These are phyloP conservation scores for Chelonus formosanus DNA, from an alignment of 2,888 invertebrate genomes.

Conservation along the genomic window DNA sequence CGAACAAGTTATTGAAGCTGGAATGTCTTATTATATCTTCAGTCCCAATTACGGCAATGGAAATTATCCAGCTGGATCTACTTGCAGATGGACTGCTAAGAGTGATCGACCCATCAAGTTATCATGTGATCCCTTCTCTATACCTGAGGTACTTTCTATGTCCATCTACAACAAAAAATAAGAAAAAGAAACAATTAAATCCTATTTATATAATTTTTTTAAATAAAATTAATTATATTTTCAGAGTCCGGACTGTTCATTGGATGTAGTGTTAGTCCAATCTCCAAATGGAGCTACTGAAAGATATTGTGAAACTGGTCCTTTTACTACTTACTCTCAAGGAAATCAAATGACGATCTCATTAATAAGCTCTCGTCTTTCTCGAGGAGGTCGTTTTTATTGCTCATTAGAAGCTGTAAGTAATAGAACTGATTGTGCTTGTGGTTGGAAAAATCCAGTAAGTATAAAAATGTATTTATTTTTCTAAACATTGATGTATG, in stretches of 20 bases:
- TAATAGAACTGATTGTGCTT: slow-evolving; percentile 63
- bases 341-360: slow-evolving; percentile 50
- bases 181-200: neutral
- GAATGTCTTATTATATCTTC: slow-evolving; percentile 64
- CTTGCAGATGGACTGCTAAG: slow-evolving; percentile 69
- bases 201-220: too few relatives aligned
- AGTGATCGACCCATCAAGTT: slow-evolving; percentile 60
- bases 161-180: neutral
- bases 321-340: slow-evolving; percentile 48
- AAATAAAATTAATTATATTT: slow-evolving; percentile 37
- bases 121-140: slow-evolving; percentile 64
- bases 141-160: slow-evolving; percentile 65
- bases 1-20: slow-evolving; percentile 59
- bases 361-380: slow-evolving; percentile 47
- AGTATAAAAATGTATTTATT: slow-evolving; percentile 14
- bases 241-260: slow-evolving; percentile 65
- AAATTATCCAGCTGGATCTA: slow-evolving; percentile 58
- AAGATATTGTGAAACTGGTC: slow-evolving; percentile 69
- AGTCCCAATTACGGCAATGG: slow-evolving; percentile 66
- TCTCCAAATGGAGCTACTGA: slow-evolving; percentile 67
- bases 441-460: slow-evolving; percentile 69
- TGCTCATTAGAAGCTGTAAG: slow-evolving; percentile 62
- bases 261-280: slow-evolving; percentile 67
- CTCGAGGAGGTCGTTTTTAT: slow-evolving; percentile 67
- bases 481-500: neutral